Evolutionary conservation across 2,113 vertebrate species (phyloP), one percentile per base, ranked within the genome.

Genomic region (Vulpes ferrilata): DNA sequence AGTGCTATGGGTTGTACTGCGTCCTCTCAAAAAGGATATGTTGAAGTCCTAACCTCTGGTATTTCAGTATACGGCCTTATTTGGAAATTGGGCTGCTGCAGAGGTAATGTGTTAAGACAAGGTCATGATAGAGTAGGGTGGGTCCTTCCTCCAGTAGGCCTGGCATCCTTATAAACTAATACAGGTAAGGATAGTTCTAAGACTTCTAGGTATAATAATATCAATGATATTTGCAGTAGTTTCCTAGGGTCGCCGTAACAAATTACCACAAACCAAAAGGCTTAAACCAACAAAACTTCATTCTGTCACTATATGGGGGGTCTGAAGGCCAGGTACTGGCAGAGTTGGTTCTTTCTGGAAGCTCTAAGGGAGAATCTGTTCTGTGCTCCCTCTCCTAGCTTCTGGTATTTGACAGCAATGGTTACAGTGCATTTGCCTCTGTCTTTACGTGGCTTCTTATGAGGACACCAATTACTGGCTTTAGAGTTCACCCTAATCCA

Each of bases 181-280:
- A 57, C 13, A 80, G 55, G 25, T 20, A 92, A 35, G 43, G 32
- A 23, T 38, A 32, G 3, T 23, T 96, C 67, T 83, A 94, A 84
- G 78, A 91, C 82, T 27, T 74, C 35, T 83, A 84, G 79, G 59
- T 96, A 88, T 83, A 79, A 38, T 91, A 51, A 78, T n/a, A 93
- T 48, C 62, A 53, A 88, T 0, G 43, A 10, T 82, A 3, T 83
- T 69, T 25, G 25, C 25, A 64, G 60, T 27, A 3, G 23, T 64
- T 64, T 27, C 60, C 10, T 78, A 64, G 57, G 82, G 65, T 20
- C 73, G 16, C 11, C 15, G 6, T 43, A 65, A 65, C n/a, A 73
- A 92, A 90, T 30, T 22, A 85, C 19, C 59, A 65, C 67, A 55
- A 59, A 48, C 30, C 13, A 20, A 78, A 48, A 48, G 22, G 81